These are phyloP conservation scores for Takifugu rubripes DNA, from an alignment of 2,797 vertebrate species.

Conservation along the genomic window DNA sequence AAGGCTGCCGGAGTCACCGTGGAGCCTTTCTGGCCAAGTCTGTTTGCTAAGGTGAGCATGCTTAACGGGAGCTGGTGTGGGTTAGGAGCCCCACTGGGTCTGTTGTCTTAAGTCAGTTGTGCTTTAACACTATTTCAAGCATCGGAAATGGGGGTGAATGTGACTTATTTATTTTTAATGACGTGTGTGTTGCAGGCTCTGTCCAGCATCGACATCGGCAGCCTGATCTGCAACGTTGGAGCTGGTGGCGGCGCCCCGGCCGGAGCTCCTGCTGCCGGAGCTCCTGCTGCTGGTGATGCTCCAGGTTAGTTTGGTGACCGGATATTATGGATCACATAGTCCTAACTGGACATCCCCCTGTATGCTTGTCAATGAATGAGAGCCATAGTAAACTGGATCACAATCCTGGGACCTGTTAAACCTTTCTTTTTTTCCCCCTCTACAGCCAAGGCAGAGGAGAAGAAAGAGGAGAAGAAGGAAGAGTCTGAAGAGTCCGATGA, in stretches of 20 bases:
- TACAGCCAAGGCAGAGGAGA: conserved; percentile 93
- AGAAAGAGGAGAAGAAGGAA: conserved; percentile 97
- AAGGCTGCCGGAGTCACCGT: conserved; percentile 92
- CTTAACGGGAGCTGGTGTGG: background rate
- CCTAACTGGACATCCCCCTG: too few species aligned
- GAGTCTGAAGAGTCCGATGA: conserved; percentile 96
- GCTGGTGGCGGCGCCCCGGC: conserved; percentile 82
- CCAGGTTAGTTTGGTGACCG: conserved; percentile 60
- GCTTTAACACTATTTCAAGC: background rate
- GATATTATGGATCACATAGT: background rate
- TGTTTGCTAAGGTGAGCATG: conserved; percentile 90
- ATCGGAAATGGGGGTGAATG: background rate
- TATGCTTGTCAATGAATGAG: background rate
- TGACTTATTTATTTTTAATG: too few species aligned
- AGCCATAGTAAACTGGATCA: background rate
- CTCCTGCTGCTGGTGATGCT: conserved; percentile 50
- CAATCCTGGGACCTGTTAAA: conserved; percentile 6
- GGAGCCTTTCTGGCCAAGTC: conserved; percentile 96
- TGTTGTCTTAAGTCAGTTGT: background rate
- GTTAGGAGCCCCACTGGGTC: too few species aligned
- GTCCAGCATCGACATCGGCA: conserved; percentile 88
- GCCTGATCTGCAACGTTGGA: conserved; percentile 94
- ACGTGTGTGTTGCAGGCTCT: conserved; percentile 76
- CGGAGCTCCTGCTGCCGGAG: conserved; percentile 44
- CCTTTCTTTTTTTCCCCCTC: conserved; percentile 8